These are phyloP conservation scores for Alsophila aescularia DNA, from an alignment of 2,888 invertebrate species.

Conservation along the genomic window DNA sequence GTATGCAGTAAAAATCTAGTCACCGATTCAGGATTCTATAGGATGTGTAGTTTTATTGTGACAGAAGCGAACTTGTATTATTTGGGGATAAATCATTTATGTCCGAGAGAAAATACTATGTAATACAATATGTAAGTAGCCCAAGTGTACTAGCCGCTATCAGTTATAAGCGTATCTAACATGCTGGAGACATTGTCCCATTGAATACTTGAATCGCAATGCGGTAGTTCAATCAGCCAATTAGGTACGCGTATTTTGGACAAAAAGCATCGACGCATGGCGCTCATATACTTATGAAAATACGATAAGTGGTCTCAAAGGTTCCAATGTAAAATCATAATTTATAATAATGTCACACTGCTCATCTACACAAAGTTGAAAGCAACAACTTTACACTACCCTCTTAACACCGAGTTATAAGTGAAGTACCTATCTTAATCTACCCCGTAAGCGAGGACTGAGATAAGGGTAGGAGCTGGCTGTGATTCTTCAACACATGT, in stretches of 20 bases:
- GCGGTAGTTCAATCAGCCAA: too few species aligned
- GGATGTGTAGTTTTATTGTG: conserved; percentile 34
- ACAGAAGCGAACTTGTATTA: conserved; percentile 23
- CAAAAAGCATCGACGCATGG: too few species aligned
- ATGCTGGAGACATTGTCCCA: too few species aligned
- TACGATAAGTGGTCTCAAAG: too few species aligned
- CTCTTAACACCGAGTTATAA: conserved; percentile 34
- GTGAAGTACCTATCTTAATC: conserved; percentile 36
- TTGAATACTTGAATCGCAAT: too few species aligned
- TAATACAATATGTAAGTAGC: too few species aligned
- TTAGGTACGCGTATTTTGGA: too few species aligned
- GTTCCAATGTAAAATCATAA: too few species aligned
- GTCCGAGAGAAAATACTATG: not conserved
- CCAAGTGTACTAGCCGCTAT: too few species aligned
- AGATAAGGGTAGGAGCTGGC: conserved; percentile 29
- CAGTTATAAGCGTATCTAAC: too few species aligned
- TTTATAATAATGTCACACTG: not conserved
- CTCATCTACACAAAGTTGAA: not conserved
- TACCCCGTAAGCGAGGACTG: conserved; percentile 24
- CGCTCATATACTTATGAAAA: too few species aligned
- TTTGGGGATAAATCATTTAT: not conserved
- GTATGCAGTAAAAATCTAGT: conserved; percentile 35
- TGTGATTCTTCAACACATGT: conserved; percentile 33
- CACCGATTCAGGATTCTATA: conserved; percentile 45
- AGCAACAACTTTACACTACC: conserved; percentile 27